These are phyloP conservation scores for Mustela erminea DNA, from an alignment of 2,797 vertebrate species.

Conservation along the genomic window DNA sequence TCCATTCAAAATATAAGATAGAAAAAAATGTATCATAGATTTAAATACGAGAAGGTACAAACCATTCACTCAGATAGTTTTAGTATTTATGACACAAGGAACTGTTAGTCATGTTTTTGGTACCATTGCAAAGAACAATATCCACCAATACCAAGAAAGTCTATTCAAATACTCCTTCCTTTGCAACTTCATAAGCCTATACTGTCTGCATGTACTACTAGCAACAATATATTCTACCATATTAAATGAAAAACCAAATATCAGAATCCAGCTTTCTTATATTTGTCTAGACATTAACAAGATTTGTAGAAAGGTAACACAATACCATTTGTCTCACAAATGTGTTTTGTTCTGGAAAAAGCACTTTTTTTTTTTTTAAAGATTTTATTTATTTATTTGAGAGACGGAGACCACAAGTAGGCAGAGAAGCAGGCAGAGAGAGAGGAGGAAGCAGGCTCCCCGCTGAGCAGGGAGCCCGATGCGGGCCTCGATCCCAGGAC, in stretches of 20 bases:
- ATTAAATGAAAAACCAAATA: background rate
- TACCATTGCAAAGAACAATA: background rate
- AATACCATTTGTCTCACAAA: background rate
- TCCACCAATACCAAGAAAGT: background rate
- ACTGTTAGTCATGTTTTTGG: background rate
- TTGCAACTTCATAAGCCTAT: background rate
- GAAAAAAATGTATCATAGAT: background rate
- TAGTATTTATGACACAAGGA: background rate
- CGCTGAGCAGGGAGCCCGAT: too few species aligned
- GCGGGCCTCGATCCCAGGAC: too few species aligned
- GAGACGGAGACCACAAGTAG: too few species aligned
- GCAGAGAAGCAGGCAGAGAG: too few species aligned
- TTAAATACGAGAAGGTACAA: background rate
- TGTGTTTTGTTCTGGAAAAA: background rate
- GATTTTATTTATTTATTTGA: too few species aligned
- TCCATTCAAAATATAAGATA: background rate
- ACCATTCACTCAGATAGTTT: background rate
- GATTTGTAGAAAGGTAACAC: constrained; percentile 14
- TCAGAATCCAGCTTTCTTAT: background rate
- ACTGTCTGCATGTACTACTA: background rate
- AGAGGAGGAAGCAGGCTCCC: too few species aligned
- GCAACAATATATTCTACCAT: background rate
- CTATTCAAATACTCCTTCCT: background rate
- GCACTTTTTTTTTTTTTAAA: background rate
- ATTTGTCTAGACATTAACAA: background rate